Evolutionary conservation across 2,888 invertebrate genomes (phyloP).

Genomic region (Amphiduros pacificus): DNA sequence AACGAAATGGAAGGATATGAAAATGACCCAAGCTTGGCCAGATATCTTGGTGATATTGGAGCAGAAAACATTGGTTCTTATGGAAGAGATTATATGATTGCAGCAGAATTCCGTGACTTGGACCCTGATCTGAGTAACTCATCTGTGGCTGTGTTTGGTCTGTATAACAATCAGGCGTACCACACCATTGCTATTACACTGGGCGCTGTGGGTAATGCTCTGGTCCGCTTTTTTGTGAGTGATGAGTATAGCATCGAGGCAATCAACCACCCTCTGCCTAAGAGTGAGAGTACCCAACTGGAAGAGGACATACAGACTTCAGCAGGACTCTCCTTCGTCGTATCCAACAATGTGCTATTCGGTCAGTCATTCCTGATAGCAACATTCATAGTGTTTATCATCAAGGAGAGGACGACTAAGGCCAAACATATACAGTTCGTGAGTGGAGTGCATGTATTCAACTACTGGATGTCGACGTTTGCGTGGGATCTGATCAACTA

Average conservation of each 20-base stretch:
- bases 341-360: conserved; percentile 30
- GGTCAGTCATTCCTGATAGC: conserved; percentile 54
- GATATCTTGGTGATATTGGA: background rate
- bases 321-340: conserved; percentile 20
- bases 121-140: background rate
- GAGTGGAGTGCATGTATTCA: conserved; percentile 52
- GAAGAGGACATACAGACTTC: conserved; percentile 12
- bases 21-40: too few species aligned
- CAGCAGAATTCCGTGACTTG: background rate
- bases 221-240: conserved; percentile 30
- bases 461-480: conserved; percentile 73
- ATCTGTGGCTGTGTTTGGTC: conserved; percentile 55
- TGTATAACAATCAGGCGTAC: conserved; percentile 79
- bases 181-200: conserved; percentile 74
- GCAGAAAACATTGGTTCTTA: background rate
- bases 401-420: conserved; percentile 44
- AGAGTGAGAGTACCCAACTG: conserved; percentile 3
- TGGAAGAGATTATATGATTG: background rate
- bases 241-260: conserved; percentile 60
- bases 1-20: too few species aligned
- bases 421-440: conserved; percentile 52
- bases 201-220: conserved; percentile 52
- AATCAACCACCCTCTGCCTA: conserved; percentile 71
- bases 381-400: conserved; percentile 47
- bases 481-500: conserved; percentile 72